These are phyloP conservation scores for Thelaira solivaga DNA, from an alignment of 2,888 invertebrate genomes.

Conservation along the genomic window DNA sequence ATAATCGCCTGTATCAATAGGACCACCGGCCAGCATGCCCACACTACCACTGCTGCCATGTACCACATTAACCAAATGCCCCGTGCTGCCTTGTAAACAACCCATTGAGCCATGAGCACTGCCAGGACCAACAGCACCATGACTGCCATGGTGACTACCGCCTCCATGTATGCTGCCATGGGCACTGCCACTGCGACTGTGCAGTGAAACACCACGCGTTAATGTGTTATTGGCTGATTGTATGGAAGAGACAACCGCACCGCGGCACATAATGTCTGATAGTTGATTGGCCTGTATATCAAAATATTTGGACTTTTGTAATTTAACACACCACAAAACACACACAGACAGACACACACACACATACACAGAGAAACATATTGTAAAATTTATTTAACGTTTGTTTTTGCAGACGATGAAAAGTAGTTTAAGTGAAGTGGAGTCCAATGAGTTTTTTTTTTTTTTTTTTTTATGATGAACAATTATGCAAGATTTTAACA, in stretches of 20 bases:
- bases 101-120: slow-evolving; percentile 73
- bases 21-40: slow-evolving; percentile 74
- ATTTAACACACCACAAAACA: slow-evolving; percentile 17
- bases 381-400: slow-evolving; percentile 8
- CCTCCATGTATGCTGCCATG: slow-evolving; percentile 72
- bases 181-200: slow-evolving; percentile 74
- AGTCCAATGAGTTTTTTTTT: slow-evolving; percentile 47
- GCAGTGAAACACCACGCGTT: slow-evolving; percentile 76
- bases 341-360: slow-evolving; percentile 16
- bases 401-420: slow-evolving; percentile 40
- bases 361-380: slow-evolving; percentile 26
- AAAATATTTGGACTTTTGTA: slow-evolving; percentile 76
- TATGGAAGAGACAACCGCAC: slow-evolving; percentile 77
- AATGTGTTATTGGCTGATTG: slow-evolving; percentile 77
- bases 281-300: slow-evolving; percentile 78
- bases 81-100: slow-evolving; percentile 70
- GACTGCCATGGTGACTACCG: slow-evolving; percentile 68
- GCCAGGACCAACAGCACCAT: slow-evolving; percentile 66
- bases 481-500: slow-evolving; percentile 37
- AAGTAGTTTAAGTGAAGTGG: slow-evolving; percentile 18
- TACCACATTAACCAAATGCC: slow-evolving; percentile 66
- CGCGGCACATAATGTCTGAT: slow-evolving; percentile 77
- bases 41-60: slow-evolving; percentile 69
- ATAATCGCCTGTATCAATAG: slow-evolving; percentile 77
- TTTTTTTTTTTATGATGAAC: slow-evolving; percentile 15